Conservation (phyloP, 2,888 invertebrate species). For the Zele albiditarsus region DNA sequence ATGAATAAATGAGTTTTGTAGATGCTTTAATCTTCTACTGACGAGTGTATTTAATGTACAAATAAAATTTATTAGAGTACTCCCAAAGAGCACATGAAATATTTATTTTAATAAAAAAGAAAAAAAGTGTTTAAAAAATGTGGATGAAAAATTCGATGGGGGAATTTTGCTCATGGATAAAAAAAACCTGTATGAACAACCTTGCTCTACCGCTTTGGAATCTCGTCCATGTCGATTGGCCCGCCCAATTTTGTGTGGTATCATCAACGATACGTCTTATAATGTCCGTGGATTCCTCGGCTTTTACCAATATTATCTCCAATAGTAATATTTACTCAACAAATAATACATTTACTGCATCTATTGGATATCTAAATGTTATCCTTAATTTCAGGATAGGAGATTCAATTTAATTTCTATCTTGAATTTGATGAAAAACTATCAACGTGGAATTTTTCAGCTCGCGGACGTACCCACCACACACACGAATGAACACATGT, state of each 20-base stretch:
- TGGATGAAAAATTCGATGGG: neutral
- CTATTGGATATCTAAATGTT: too few species aligned
- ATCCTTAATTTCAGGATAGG: too few species aligned
- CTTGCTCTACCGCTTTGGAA: slow-evolving; percentile 3
- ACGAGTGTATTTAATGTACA: too few species aligned
- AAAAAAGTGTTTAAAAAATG: neutral
- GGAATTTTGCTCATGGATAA: neutral
- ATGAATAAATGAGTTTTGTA: neutral
- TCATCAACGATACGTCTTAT: neutral
- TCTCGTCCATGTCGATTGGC: slow-evolving; percentile 23
- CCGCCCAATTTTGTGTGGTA: slow-evolving; percentile 19
- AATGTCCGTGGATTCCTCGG: neutral
- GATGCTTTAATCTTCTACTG: too few species aligned
- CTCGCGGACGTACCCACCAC: too few species aligned
- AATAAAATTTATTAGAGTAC: too few species aligned
- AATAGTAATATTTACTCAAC: too few species aligned
- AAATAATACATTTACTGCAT: too few species aligned
- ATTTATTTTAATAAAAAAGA: neutral
- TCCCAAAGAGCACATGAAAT: neutral
- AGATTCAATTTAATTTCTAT: too few species aligned
- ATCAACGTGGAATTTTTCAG: too few species aligned
- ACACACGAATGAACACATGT: too few species aligned
- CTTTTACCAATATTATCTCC: neutral
- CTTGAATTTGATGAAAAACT: too few species aligned
- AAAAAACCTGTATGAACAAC: slow-evolving; percentile 20